Evolutionary conservation across 92 coral and sea anemone genomes (phyloP).

Genomic region (Anthopleura xanthogrammica): DNA sequence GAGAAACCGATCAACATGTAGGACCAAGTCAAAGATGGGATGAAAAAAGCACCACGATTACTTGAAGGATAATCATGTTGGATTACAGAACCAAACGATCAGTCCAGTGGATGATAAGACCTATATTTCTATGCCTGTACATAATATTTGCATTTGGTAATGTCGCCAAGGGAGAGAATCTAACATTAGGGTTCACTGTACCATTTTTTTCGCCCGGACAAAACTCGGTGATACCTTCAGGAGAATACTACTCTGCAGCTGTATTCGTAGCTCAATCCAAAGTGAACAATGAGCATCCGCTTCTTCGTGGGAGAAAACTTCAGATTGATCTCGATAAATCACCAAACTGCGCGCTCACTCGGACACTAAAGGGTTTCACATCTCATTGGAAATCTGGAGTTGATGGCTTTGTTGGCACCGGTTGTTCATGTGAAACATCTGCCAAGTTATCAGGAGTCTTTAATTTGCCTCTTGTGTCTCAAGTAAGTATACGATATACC

Average conservation of each 20-base stretch:
- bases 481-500: conserved; percentile 64
- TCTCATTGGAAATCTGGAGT: conserved; percentile 51
- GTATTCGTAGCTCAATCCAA: conserved; percentile 49
- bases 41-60: not conserved
- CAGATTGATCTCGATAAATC: conserved; percentile 46
- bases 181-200: not conserved
- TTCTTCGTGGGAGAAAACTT: conserved; percentile 48
- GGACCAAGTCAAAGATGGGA: not conserved
- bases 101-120: not conserved
- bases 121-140: not conserved
- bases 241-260: conserved; percentile 57
- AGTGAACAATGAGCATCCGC: conserved; percentile 38
- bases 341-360: conserved; percentile 28
- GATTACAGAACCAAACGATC: not conserved
- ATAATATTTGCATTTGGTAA: not conserved
- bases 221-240: conserved; percentile 12
- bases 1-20: not conserved
- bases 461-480: conserved; percentile 83
- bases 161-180: conserved; percentile 2
- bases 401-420: conserved; percentile 83
- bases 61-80: not conserved
- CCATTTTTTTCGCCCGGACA: conserved; percentile 4
- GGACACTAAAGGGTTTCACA: conserved; percentile 12
- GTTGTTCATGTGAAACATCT: conserved; percentile 65
- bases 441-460: conserved; percentile 74